Evolutionary conservation across 2,888 invertebrate species (phyloP).

Genomic region (Drosophila flavopinicola): DNA sequence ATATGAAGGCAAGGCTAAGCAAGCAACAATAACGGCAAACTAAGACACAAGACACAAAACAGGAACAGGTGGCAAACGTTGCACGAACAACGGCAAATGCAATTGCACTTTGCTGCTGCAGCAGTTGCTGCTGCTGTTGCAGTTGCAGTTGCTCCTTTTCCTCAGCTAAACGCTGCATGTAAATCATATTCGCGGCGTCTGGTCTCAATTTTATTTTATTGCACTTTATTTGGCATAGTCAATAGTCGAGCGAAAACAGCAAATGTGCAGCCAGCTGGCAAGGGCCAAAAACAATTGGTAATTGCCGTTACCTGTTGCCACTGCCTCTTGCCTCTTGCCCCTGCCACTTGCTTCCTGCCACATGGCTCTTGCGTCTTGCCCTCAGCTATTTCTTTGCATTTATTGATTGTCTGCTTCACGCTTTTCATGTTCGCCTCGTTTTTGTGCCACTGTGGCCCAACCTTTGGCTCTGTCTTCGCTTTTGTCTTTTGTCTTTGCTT

Average conservation of each 20-base stretch:
- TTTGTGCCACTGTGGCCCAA: constrained; percentile 16
- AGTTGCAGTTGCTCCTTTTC: constrained; percentile 21
- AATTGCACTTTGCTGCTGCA: constrained; percentile 36
- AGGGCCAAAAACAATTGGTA: constrained; percentile 54
- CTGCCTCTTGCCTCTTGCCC: constrained; percentile 45
- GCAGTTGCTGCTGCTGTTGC: constrained; percentile 6
- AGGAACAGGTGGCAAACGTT: constrained; percentile 79
- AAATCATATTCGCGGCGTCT: constrained; percentile 67
- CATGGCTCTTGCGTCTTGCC: constrained; percentile 9
- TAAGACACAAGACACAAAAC: constrained; percentile 64
- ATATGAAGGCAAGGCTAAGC: constrained; percentile 72
- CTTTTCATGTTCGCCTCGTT: constrained; percentile 65
- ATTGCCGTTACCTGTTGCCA: constrained; percentile 69
- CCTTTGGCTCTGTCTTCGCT: not conserved
- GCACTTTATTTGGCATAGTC: constrained; percentile 61
- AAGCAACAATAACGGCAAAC: constrained; percentile 78
- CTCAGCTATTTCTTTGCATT: constrained; percentile 25
- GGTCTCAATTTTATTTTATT: constrained; percentile 53
- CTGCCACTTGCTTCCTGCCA: no score
- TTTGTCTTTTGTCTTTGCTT: not conserved
- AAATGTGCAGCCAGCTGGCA: constrained; percentile 39
- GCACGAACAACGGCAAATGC: constrained; percentile 74
- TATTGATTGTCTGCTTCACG: constrained; percentile 70
- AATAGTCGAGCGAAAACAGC: constrained; percentile 53
- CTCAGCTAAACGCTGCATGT: constrained; percentile 58